Evolutionary conservation across 2,888 invertebrate species (phyloP).

Genomic region (Didymodactylos carnosus): DNA sequence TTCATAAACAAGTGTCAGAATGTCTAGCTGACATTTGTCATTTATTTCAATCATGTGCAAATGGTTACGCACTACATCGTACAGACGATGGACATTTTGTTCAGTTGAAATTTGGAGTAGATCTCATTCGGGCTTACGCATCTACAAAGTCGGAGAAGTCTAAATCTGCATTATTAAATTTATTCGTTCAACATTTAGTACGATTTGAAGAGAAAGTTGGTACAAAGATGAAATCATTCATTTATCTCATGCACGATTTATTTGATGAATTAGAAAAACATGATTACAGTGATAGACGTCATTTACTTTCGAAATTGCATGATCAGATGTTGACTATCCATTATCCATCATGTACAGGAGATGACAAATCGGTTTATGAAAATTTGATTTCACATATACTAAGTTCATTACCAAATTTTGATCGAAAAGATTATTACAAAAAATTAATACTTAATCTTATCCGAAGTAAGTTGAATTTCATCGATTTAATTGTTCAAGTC

Average conservation of each 20-base stretch:
- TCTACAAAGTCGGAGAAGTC: neutral
- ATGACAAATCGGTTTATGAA: neutral
- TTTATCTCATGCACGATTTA: neutral
- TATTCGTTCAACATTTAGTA: neutral
- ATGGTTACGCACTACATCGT: neutral
- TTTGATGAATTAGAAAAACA: neutral
- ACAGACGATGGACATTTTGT: neutral
- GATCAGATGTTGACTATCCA: no score
- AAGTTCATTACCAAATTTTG: neutral
- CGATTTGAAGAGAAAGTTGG: neutral
- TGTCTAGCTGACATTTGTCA: neutral
- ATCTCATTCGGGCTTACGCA: neutral
- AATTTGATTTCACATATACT: neutral
- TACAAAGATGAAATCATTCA: neutral
- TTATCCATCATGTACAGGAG: neutral
- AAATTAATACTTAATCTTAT: neutral
- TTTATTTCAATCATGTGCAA: neutral
- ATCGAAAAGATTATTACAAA: neutral
- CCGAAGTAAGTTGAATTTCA: no score
- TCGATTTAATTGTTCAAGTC: no score
- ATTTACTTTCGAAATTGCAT: neutral
- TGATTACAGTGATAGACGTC: neutral
- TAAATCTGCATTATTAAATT: neutral
- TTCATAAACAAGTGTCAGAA: neutral
- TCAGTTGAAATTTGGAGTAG: neutral